Base-by-base conservation (phyloP, 2,797 vertebrate species). In the Oreortyx pictus region DNA sequence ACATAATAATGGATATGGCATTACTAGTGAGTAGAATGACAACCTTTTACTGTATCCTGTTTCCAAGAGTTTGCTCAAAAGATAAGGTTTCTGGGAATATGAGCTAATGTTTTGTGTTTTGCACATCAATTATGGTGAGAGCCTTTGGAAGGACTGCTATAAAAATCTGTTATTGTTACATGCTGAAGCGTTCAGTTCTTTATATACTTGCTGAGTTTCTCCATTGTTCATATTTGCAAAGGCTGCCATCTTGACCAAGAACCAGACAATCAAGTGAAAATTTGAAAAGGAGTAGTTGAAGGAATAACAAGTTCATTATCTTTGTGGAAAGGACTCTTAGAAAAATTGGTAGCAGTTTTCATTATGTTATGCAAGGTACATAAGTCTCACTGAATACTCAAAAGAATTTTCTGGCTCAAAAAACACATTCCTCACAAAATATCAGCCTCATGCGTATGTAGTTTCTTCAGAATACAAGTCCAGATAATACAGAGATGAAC, bases 321-420 rank as follows among this genome's bases (percentile, higher is more conserved):
- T 80, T 90, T 95, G 87, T 92, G n/a, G 33, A 86, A 92, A 81
- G 73, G 87, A 15, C 82, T 86, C 19, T 72, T 50, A 75, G 50
- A 92, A 93, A 82, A 89, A 78, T 41, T 83, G 29, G n/a, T 46
- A 64, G 31, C 31, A 65, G 33, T 72, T 75, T 81, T 89, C 82
- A 75, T 7, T 70, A 31, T 72, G 47, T 78, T 68, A 78, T 56
- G 65, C n/a, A 33, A 88, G 76, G 33, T 91, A n/a, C 7, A 6
- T 75, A 49, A 59, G 79, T 78, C 50, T 70, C 46, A 66, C 37
- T 66, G 70, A 92, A 78, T 11, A 13, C 35, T 76, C 59, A 91
- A 78, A 91, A 91, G 27, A 15, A 16, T 91, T 86, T 64, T 14
- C 66, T 88, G 59, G 16, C 20, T 89, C 54, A 62, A 22, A 83